Conservation (phyloP, 2,113 vertebrate genomes). For the Strix aluco region DNA sequence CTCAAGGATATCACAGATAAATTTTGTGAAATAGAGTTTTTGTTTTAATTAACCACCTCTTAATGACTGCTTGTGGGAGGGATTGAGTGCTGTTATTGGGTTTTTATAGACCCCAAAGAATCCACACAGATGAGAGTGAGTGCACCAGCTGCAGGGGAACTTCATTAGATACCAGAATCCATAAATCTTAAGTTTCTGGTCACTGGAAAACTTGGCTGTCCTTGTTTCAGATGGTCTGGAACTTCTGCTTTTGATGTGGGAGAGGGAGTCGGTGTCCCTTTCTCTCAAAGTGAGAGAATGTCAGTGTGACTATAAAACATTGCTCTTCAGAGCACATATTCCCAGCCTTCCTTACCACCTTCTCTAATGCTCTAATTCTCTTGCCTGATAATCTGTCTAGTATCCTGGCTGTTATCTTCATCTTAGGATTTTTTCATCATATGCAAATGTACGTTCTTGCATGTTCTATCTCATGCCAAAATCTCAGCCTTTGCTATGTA, state of each 20-base stretch:
- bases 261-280: neutral
- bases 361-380: neutral
- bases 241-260: neutral
- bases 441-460: neutral
- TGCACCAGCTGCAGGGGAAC: neutral
- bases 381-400: neutral
- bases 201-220: neutral
- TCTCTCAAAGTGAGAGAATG: neutral
- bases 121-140: neutral
- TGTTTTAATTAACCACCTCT: neutral
- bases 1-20: neutral
- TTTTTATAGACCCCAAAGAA: neutral
- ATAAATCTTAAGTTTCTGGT: neutral
- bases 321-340: neutral
- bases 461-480: neutral
- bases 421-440: neutral
- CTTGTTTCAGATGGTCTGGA: neutral
- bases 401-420: neutral
- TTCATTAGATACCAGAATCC: neutral
- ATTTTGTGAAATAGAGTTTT: neutral
- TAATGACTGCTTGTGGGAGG: neutral
- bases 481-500: neutral
- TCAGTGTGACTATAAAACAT: neutral
- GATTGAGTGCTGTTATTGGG: neutral
- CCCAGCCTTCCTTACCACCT: neutral